phyloP scores from a whole-genome alignment of 2,113 vertebrate genomes.

The Perca fluviatilis region DNA sequence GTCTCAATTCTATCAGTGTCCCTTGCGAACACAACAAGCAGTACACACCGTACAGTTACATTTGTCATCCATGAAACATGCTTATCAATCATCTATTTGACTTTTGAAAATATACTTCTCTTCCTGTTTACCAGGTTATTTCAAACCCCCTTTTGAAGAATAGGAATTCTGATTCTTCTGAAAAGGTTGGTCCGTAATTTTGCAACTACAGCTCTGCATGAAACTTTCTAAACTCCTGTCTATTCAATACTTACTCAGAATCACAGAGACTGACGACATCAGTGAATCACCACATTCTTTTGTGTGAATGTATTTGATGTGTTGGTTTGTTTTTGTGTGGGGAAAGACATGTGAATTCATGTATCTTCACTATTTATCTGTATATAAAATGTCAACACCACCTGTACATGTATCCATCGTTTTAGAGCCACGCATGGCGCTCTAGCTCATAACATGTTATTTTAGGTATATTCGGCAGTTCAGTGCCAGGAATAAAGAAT shows the following conservation, averaged over 20 bases:
- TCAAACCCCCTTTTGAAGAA: neutral
- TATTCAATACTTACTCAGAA: neutral
- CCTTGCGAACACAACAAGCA: neutral
- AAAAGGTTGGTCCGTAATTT: constrained; percentile 52
- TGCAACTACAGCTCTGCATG: neutral
- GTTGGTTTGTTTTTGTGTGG: neutral
- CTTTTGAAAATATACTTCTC: neutral
- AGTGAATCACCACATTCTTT: neutral
- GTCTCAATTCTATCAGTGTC: neutral
- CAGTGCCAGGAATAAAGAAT: neutral
- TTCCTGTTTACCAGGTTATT: constrained; percentile 44
- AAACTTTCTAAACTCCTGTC: neutral
- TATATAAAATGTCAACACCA: neutral
- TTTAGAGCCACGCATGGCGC: neutral
- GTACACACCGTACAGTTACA: neutral
- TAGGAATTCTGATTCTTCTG: neutral
- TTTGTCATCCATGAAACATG: neutral
- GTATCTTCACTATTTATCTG: neutral
- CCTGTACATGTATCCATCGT: neutral
- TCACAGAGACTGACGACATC: neutral
- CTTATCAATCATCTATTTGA: neutral
- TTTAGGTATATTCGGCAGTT: neutral
- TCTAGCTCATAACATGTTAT: neutral
- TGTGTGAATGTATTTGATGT: neutral
- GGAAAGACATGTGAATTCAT: neutral